Conservation (phyloP, 1,140 invertebrate species). For the Brachionus angularis region DNA sequence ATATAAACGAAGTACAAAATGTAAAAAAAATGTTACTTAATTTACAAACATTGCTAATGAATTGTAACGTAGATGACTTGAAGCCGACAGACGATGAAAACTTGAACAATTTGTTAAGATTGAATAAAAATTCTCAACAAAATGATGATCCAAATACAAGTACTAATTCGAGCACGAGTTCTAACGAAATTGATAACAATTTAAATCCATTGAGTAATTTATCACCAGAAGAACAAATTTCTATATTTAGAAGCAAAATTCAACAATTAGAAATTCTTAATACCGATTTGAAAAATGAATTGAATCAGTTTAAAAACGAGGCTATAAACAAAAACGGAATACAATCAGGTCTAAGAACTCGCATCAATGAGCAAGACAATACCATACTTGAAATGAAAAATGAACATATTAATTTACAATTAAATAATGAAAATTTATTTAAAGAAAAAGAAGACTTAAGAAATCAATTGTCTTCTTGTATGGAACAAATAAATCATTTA, state of each 20-base stretch:
- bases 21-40: background rate
- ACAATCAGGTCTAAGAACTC: slow-evolving; percentile 20
- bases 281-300: slow-evolving; percentile 36
- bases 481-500: background rate
- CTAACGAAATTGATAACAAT: background rate
- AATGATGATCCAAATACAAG: too few relatives aligned
- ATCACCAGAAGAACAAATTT: slow-evolving; percentile 29
- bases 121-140: too few relatives aligned
- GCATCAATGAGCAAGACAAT: slow-evolving; percentile 32
- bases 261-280: slow-evolving; percentile 16
- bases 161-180: too few relatives aligned
- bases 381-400: slow-evolving; percentile 40
- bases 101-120: too few relatives aligned
- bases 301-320: slow-evolving; percentile 26
- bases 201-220: slow-evolving; percentile 14
- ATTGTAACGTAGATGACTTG: background rate
- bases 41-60: slow-evolving; percentile 1
- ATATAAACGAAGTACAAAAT: slow-evolving; percentile 6
- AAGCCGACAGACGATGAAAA: slow-evolving; percentile 10
- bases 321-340: slow-evolving; percentile 28
- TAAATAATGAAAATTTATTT: background rate
- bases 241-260: slow-evolving; percentile 16
- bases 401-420: slow-evolving; percentile 12
- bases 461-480: background rate
- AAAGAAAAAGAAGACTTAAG: slow-evolving; percentile 40